A percentile compares a stretch with the other conserved stretches of the same genome.
Evolutionary conservation across 1,140 invertebrate genomes (phyloP).

Genomic region (Oreohelix idahoensis): DNA sequence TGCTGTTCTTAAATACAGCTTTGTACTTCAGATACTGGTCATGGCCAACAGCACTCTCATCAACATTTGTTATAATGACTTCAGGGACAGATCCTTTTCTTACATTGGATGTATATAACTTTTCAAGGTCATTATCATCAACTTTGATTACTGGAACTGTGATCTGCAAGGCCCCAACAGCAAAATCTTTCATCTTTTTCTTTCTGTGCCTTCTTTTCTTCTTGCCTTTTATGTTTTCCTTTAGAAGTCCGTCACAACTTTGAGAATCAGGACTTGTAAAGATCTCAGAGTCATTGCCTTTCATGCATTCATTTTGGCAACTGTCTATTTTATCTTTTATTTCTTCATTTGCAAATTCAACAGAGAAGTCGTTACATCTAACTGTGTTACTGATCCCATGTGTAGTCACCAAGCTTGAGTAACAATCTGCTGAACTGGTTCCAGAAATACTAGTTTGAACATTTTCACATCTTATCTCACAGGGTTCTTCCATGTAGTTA

Average conservation of each 20-base stretch:
- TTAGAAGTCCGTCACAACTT: not conserved
- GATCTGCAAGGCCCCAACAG: not conserved
- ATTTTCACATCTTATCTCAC: not conserved
- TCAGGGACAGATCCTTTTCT: not conserved
- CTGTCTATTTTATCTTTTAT: not conserved
- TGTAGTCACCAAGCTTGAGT: not conserved
- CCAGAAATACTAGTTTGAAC: not conserved
- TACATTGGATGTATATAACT: not conserved
- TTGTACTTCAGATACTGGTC: not conserved
- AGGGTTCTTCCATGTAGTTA: not conserved
- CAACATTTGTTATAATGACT: conserved; percentile 1
- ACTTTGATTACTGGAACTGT: not conserved
- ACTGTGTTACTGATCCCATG: not conserved
- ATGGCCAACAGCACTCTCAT: not conserved
- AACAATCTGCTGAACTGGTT: not conserved
- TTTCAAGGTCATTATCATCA: not conserved
- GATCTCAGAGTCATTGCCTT: not conserved
- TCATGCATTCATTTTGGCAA: not conserved
- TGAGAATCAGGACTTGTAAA: not conserved
- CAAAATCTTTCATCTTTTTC: not conserved
- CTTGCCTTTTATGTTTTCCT: not conserved
- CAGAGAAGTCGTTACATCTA: not conserved
- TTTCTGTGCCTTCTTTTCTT: not conserved
- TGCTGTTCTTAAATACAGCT: not conserved
- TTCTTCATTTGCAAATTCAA: not conserved